Evolutionary conservation across 1,140 invertebrate species (phyloP), one percentile per base, ranked within the genome.

Genomic region (Episyrphus balteatus): DNA sequence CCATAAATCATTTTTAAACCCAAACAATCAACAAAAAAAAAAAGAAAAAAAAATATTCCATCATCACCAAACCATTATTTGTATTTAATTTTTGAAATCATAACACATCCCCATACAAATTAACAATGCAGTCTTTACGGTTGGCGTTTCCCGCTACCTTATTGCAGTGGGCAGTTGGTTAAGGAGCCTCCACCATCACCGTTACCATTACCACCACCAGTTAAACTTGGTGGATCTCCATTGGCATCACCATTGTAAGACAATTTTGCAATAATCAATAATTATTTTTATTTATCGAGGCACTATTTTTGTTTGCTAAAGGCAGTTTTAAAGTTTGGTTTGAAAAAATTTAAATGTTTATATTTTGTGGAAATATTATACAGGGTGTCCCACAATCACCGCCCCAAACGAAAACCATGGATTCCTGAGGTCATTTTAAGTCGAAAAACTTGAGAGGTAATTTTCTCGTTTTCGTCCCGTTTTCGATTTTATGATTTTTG

Each of bases 141-240:
- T 84, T 88, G 86, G 86, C 84, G 84, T 76, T 88, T 88, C 79
- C 86, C 86, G 75, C 83, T 87, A 80, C 84, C 84, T 78, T 87
- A 88, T 87, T 88, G 84, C 81, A 83, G 81, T 75, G 84, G 85
- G 70, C 74, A 73, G 74, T 72, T 76, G 72, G 75, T 73, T 76
- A 86, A 85, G 81, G 80, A 73, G 65, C 80, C 74, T 62, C 77
- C 75, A 73, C 84, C 79, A 66, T 84, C 77, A 76, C 84, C 79
- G 74, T 74, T 79, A 70, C 81, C 81, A 68, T 71, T 83, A 71
- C 81, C 80, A 57, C 77, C 80, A 66, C 81, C 81, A 58, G 78
- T 82, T 70, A 82, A 81, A 73, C 73, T 84, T 73, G 77, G 77
- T 68, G 73, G 75, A 50, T 77, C 78, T 55, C 78, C 78, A 62